phyloP scores from a whole-genome alignment of 2,113 vertebrate genomes.

The Eretmochelys imbricata region DNA sequence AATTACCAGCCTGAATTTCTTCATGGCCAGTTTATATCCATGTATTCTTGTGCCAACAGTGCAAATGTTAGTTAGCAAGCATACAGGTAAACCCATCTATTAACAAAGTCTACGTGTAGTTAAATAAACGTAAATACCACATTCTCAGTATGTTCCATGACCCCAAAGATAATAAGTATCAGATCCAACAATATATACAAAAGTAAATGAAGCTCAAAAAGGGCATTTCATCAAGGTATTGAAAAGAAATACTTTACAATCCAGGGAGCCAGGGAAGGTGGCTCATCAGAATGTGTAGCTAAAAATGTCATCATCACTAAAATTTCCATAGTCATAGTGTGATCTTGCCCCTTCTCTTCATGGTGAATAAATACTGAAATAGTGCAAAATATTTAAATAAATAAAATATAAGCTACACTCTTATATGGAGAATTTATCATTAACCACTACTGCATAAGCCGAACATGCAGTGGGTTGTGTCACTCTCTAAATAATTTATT shows the following conservation, averaged over 20 bases:
- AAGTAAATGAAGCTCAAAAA: background rate
- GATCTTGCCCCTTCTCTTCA: background rate
- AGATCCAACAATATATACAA: background rate
- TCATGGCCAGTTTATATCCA: too few relatives aligned
- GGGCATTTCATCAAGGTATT: background rate
- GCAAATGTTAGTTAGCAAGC: slow-evolving; percentile 16
- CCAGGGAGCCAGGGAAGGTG: background rate
- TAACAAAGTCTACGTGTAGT: slow-evolving; percentile 52
- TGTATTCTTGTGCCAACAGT: background rate
- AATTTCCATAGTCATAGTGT: background rate
- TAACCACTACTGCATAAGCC: background rate
- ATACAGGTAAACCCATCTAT: slow-evolving; percentile 31
- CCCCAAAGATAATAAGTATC: slow-evolving; percentile 38
- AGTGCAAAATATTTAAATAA: background rate
- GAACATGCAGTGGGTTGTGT: background rate
- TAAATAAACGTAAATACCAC: slow-evolving; percentile 50
- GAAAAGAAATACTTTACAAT: slow-evolving; percentile 4
- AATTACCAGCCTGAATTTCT: too few relatives aligned
- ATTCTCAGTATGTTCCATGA: slow-evolving; percentile 39
- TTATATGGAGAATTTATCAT: background rate
- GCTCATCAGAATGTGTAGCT: background rate
- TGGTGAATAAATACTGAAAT: background rate
- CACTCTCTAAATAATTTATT: background rate
- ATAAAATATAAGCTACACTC: background rate
- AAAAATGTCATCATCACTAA: background rate